Base-by-base conservation (phyloP, 2,888 invertebrate genomes). In the Peribatodes rhomboidaria region DNA sequence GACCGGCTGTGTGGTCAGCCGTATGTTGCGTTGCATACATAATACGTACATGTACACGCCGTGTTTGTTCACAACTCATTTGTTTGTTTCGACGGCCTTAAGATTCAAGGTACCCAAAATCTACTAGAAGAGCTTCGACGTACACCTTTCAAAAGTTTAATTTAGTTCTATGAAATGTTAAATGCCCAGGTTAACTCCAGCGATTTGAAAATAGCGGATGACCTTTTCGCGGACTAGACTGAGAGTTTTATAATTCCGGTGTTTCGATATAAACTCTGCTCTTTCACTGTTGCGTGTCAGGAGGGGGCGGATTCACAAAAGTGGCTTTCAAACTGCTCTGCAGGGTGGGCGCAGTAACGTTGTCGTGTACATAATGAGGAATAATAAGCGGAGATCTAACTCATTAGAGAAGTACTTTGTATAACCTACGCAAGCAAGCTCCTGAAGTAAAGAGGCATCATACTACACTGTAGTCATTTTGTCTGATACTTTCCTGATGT, bases 1-100 rank as follows among this genome's bases (percentile, higher is more conserved):
- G 80, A 68, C 72, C 69, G 74, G 76, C 74, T 80, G 82, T 89
- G 86, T 88, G 89, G 89, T 86, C 89, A 89, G 82, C 76, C 79
- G 79, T 81, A 82, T 81, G 78, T 82, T 72, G 61, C 61, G 56
- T 65, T 71, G 66, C 63, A 79, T 83, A 80, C 77, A 78, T 84
- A 59, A 49, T 49, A 49, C 44, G 42, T 64, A 81, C 73, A 72
- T 79, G 77, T 73, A 27, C 27, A 27, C 70, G 77, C 73, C 70
- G 66, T 81, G 77, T 84, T 83, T 83, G 82, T 82, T 79, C 76
- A 81, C 75, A 81, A 78, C 78, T 81, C 81, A 79, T 82, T 72
- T 84, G 81, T 84, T 79, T 85, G 82, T 79, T 76, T 78, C 80
- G 75, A 81, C 76, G 87, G 75, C 85, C 84, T 82, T 83, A 79